These are phyloP conservation scores for Bothrops alternatus DNA, from an alignment of 2,797 vertebrate species.

Conservation along the genomic window DNA sequence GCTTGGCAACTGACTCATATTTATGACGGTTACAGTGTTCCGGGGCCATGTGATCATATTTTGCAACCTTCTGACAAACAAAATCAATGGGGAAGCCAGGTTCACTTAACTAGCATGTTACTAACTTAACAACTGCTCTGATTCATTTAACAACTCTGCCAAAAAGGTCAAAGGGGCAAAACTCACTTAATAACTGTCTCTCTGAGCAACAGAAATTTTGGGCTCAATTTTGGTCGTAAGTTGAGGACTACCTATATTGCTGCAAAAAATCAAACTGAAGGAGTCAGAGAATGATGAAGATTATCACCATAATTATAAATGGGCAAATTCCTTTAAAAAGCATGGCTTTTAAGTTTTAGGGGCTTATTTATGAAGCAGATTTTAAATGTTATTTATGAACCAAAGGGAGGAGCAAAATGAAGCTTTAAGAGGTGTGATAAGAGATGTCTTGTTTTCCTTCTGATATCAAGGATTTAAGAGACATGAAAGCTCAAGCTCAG, in stretches of 20 bases:
- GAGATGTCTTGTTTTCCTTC: not conserved
- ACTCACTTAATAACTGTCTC: not conserved
- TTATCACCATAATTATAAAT: not conserved
- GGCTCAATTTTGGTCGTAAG: not conserved
- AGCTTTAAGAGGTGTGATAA: not conserved
- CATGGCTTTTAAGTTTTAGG: not conserved
- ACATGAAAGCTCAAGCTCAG: not conserved
- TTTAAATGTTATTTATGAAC: not conserved
- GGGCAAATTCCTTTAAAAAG: not conserved
- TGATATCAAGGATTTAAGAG: not conserved
- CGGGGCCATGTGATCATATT: no score
- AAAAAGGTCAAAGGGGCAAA: not conserved
- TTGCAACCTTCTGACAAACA: no score
- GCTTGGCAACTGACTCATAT: not conserved
- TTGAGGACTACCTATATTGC: not conserved
- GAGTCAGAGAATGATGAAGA: not conserved
- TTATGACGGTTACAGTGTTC: not conserved
- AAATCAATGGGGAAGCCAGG: not conserved
- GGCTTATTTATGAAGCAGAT: not conserved
- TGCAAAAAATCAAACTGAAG: not conserved
- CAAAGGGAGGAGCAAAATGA: not conserved
- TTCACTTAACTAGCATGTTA: not conserved
- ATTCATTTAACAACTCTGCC: not conserved
- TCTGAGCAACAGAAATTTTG: not conserved
- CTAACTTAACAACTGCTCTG: not conserved